Conservation (phyloP, 2,113 vertebrate species). For the Formicarius rufipectus region DNA sequence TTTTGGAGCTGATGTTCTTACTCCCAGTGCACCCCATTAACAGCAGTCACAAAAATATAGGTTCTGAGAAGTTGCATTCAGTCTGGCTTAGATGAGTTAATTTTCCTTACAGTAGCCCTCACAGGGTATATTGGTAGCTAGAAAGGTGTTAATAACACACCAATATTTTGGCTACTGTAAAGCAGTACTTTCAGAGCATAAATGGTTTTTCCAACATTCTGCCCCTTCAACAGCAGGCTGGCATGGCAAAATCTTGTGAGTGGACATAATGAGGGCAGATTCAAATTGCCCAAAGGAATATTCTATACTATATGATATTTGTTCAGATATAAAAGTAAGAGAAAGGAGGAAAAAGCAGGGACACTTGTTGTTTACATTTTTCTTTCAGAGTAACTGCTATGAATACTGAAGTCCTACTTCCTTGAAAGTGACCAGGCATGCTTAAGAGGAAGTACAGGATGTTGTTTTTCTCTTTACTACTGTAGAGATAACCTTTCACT, state of each 20-base stretch:
- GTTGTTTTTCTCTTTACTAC: not conserved
- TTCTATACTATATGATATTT: too few species aligned
- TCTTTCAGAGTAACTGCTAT: not conserved
- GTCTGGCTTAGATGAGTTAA: not conserved
- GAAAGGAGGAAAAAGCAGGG: not conserved
- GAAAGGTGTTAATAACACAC: too few species aligned
- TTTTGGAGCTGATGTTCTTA: not conserved
- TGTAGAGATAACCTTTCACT: not conserved
- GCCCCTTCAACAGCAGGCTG: not conserved
- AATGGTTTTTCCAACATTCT: too few species aligned
- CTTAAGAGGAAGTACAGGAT: not conserved
- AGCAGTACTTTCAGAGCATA: too few species aligned
- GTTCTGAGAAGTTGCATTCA: not conserved
- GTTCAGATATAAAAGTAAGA: not conserved
- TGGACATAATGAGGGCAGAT: not conserved
- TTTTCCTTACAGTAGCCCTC: not conserved
- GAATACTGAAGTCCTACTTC: not conserved
- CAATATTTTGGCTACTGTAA: not conserved
- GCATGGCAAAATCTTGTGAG: not conserved
- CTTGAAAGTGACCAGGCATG: not conserved
- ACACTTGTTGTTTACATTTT: not conserved
- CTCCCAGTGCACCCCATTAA: rapidly evolving
- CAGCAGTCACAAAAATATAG: not conserved
- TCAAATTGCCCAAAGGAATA: too few species aligned
- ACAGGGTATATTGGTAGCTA: not conserved